Evolutionary conservation across 2,888 invertebrate genomes (phyloP).

Genomic region (Pocota personata): DNA sequence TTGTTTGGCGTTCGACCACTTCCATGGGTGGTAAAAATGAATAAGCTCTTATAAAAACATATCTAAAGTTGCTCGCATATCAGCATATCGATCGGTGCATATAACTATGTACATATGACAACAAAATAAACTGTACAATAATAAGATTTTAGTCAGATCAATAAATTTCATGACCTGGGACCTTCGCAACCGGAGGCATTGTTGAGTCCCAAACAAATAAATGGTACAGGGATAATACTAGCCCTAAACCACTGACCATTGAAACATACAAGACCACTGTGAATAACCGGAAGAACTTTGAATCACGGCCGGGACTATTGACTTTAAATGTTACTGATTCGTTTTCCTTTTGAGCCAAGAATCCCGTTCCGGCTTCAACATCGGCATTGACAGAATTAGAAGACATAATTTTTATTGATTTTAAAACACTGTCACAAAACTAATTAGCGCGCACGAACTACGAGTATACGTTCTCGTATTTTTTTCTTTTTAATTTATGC

Average conservation of each 20-base stretch:
- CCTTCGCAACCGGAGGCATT: constrained; percentile 56
- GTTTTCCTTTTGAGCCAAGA: constrained; percentile 5
- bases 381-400: constrained; percentile 9
- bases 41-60: background rate
- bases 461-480: background rate
- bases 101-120: background rate
- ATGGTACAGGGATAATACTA: constrained; percentile 65
- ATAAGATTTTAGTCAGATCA: background rate
- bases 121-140: background rate
- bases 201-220: constrained; percentile 72
- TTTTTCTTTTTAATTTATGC: background rate
- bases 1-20: background rate
- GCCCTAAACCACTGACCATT: constrained; percentile 63
- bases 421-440: background rate
- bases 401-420: constrained; percentile 16
- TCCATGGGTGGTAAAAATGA: background rate
- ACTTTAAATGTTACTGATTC: background rate
- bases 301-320: background rate
- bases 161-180: constrained; percentile 57
- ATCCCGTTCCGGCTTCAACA: constrained; percentile 46
- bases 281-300: constrained; percentile 39
- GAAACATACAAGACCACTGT: constrained; percentile 57
- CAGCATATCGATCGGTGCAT: background rate
- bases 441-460: background rate
- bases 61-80: background rate